These are phyloP conservation scores for Ectemnius cavifrons DNA, from an alignment of 2,888 invertebrate species.

Conservation along the genomic window DNA sequence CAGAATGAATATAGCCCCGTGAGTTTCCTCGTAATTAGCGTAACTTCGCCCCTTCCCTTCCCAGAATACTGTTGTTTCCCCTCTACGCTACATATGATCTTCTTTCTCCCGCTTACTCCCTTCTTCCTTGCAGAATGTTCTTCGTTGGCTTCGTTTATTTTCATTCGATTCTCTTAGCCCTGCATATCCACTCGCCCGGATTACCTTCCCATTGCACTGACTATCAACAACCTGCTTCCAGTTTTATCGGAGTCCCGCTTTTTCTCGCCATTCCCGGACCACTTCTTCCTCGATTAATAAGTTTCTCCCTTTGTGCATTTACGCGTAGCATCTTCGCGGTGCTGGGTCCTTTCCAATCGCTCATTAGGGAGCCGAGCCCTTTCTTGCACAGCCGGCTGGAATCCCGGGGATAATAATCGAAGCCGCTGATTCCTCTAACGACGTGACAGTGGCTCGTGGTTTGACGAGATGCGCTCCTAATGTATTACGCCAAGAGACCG, in stretches of 20 bases:
- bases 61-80: slow-evolving; percentile 20
- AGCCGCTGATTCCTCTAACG: slow-evolving; percentile 41
- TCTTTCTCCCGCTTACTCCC: neutral
- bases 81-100: neutral
- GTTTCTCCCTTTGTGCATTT: neutral
- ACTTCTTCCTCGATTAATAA: slow-evolving; percentile 4
- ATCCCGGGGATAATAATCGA: slow-evolving; percentile 49
- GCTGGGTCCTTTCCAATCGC: slow-evolving; percentile 20
- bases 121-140: neutral
- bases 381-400: slow-evolving; percentile 26
- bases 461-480: slow-evolving; percentile 37
- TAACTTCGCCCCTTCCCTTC: slow-evolving; percentile 41
- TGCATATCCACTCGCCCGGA: too few species aligned
- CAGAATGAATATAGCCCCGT: slow-evolving; percentile 38
- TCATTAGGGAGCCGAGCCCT: slow-evolving; percentile 34
- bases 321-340: neutral
- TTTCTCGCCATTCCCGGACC: neutral
- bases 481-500: slow-evolving; percentile 11
- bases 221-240: too few species aligned
- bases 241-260: too few species aligned
- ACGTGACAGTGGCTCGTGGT: slow-evolving; percentile 37
- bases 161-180: neutral
- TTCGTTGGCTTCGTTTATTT: slow-evolving; percentile 4
- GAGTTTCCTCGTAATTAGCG: slow-evolving; percentile 53
- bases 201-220: too few species aligned